These are phyloP conservation scores for Petromus typicus DNA, from an alignment of 2,113 vertebrate genomes.

Conservation along the genomic window DNA sequence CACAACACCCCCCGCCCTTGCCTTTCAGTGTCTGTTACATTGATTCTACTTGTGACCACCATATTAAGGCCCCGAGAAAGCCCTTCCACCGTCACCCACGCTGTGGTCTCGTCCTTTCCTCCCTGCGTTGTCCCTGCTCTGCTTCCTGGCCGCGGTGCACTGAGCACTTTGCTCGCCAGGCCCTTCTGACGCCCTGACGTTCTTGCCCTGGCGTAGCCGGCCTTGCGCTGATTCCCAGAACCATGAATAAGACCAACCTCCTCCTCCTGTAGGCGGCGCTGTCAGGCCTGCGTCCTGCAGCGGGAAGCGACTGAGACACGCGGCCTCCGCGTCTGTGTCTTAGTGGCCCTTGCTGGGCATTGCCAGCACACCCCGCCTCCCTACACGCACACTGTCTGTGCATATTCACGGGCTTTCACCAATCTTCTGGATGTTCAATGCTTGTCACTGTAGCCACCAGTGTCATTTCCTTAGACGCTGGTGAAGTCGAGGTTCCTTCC, in stretches of 20 bases:
- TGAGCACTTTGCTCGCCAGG: not conserved
- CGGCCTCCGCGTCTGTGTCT: not conserved
- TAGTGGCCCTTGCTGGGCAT: not conserved
- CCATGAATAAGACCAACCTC: not conserved
- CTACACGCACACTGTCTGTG: not conserved
- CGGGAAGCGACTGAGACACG: not conserved
- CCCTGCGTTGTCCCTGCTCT: not conserved
- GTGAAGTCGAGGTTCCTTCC: not conserved
- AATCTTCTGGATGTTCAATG: not conserved
- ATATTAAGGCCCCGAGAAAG: not conserved
- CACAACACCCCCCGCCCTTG: no score
- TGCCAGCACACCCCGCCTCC: not conserved
- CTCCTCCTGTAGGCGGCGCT: not conserved
- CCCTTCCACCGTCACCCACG: not conserved
- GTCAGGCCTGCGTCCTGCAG: not conserved
- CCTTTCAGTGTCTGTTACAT: not conserved
- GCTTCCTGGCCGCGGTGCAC: not conserved
- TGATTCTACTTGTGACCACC: not conserved
- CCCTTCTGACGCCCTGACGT: not conserved
- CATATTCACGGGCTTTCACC: not conserved
- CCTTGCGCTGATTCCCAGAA: not conserved
- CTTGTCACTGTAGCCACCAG: not conserved
- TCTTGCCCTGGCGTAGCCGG: not conserved
- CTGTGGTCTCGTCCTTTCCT: not conserved
- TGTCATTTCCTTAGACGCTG: not conserved